Evolutionary conservation across 2,888 invertebrate species (phyloP), one percentile per base, ranked within the genome.

Genomic region (Caradrina clavipalpis): DNA sequence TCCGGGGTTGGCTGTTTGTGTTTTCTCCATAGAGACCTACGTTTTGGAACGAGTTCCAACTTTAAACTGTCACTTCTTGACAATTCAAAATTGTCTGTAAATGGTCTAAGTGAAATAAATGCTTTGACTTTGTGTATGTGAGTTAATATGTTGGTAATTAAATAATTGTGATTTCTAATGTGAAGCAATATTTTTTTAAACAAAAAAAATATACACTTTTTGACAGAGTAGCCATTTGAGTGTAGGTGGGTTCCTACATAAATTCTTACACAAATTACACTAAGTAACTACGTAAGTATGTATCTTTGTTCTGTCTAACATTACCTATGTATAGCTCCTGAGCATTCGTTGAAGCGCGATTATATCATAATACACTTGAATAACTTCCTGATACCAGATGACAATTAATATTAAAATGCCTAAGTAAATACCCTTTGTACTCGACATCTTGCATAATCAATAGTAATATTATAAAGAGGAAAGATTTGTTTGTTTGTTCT

Each of bases 361-460:
- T 39, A 39, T 19, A 39, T 19, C 42, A 31, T 54, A 47, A 21
- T 54, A 13, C 49, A 15, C 31, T 47, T 42, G 21, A 64, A 56
- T 47, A 22, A 42, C 22, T 47, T 57, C 51, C 56, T 45, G 65
- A 31, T 51, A 6, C 21, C 19, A 26, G 22, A 51, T 11, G 31
- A 31, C 15, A 74, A 54, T 66, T 19, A 45, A 17, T 35, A 39
- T 22, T 19, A 26, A 26, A 26, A 26, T 26, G 26, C 26, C 26
- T 26, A 26, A 26, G 26, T 26, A 26, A 26, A 26, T 42, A 42
- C 15, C 35, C 54, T 26, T 59, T 56, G 47, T 47, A 59, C 47
- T n/a, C 21, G 10, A n/a, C 35, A 21, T 47, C 13, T 76, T 56
- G 22, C 31, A 47, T 47, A 60, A 73, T n/a, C n/a, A n/a, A n/a